Percentiles rank a stretch among this genome's conserved stretches.
Evolutionary conservation across 2,797 vertebrate genomes (phyloP).

Genomic region (Myotis vivesi): DNA sequence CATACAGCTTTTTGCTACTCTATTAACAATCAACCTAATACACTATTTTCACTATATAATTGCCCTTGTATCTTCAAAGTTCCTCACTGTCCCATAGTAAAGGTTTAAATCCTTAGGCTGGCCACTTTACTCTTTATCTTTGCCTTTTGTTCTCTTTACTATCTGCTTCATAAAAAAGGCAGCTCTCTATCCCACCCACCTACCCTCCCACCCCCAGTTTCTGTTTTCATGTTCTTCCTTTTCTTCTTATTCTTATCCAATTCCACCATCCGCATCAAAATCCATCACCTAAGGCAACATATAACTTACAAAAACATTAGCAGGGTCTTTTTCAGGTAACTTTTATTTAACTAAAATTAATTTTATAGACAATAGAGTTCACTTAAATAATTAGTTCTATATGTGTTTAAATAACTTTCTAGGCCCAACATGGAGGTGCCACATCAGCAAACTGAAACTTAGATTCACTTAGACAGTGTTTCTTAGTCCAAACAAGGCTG

Average conservation of each 20-base stretch:
- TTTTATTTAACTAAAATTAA: conserved; percentile 28
- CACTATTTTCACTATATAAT: neutral
- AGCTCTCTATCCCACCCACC: neutral
- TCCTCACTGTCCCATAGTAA: neutral
- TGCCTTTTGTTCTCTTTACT: conserved; percentile 6
- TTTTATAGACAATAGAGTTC: conserved; percentile 20
- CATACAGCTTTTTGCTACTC: neutral
- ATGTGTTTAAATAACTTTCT: neutral
- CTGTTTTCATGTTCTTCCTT: neutral
- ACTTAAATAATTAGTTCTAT: neutral
- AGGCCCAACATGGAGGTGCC: neutral
- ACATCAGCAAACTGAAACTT: neutral
- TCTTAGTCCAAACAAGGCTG: neutral
- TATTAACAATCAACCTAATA: neutral
- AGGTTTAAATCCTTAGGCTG: neutral
- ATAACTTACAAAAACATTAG: neutral
- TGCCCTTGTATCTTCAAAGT: neutral
- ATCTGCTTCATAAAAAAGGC: neutral
- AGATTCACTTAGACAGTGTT: neutral
- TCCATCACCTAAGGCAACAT: neutral
- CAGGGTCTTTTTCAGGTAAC: neutral
- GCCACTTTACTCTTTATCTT: neutral
- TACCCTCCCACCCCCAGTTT: neutral
- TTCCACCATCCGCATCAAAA: neutral
- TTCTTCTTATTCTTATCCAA: neutral